These are phyloP conservation scores for Tillus elongatus DNA, from an alignment of 2,888 invertebrate species.

Conservation along the genomic window DNA sequence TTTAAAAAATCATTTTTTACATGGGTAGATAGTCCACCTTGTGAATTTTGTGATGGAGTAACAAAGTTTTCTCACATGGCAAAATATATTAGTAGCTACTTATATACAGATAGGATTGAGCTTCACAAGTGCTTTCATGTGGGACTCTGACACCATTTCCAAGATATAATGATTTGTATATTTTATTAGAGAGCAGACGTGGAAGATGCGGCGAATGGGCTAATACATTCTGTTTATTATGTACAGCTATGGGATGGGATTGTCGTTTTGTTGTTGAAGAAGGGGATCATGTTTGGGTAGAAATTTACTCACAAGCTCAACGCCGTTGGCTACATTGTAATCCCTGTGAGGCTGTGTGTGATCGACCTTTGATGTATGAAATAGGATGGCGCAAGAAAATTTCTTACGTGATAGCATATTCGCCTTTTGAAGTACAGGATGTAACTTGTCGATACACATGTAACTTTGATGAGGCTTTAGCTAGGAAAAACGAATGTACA, in stretches of 20 bases:
- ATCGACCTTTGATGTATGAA: constrained; percentile 87
- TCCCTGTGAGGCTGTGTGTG: constrained; percentile 83
- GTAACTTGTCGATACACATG: constrained; percentile 82
- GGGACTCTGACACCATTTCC: constrained; percentile 60
- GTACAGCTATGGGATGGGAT: constrained; percentile 66
- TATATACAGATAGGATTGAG: constrained; percentile 50
- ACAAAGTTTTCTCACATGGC: constrained; percentile 42
- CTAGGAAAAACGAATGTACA: constrained; percentile 47
- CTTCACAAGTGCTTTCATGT: constrained; percentile 50
- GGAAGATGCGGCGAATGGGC: constrained; percentile 99
- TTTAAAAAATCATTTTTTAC: constrained; percentile 87
- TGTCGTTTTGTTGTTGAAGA: constrained; percentile 64
- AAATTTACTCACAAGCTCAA: constrained; percentile 67
- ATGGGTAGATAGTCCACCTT: constrained; percentile 78
- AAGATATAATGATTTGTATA: constrained; percentile 73
- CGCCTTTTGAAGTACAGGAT: constrained; percentile 82
- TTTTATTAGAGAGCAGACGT: constrained; percentile 67
- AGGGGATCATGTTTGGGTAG: constrained; percentile 97
- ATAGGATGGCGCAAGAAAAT: constrained; percentile 82
- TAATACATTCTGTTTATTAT: constrained; percentile 82
- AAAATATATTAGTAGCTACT: constrained; percentile 28
- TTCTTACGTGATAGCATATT: constrained; percentile 79
- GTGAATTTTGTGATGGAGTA: constrained; percentile 56
- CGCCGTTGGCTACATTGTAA: constrained; percentile 88
- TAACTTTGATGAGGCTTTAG: constrained; percentile 47